Percentiles rank a stretch among this genome's conserved stretches.
Conservation (phyloP, 2,888 invertebrate species). For the Pteria penguin region DNA sequence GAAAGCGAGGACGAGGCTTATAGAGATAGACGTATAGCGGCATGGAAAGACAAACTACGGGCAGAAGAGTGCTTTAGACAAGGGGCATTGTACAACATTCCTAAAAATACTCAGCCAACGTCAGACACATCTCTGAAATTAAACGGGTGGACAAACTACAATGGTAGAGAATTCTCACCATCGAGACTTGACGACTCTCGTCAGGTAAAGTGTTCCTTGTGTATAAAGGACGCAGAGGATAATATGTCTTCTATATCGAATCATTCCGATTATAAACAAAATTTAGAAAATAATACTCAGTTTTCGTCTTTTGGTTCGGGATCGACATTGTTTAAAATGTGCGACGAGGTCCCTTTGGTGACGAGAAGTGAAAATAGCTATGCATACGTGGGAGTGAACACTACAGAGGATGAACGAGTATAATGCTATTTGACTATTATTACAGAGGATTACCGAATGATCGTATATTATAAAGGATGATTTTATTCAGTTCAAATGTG, state of each 20-base stretch:
- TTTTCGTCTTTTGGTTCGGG: slow-evolving; percentile 13
- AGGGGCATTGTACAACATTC: background rate
- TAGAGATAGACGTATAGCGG: slow-evolving; percentile 60
- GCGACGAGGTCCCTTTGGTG: slow-evolving; percentile 20
- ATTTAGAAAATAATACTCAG: slow-evolving; percentile 28
- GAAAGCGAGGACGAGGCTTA: slow-evolving; percentile 72
- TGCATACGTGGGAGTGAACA: slow-evolving; percentile 24
- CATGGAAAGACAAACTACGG: background rate
- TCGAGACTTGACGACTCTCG: background rate
- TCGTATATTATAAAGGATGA: too few species aligned
- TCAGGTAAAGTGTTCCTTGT: background rate
- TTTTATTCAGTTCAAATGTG: too few species aligned
- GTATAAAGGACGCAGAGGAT: too few species aligned
- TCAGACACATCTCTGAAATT: background rate
- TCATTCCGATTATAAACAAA: slow-evolving; percentile 19
- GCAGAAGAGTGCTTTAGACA: background rate
- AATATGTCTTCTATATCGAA: background rate
- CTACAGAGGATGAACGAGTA: slow-evolving; percentile 5
- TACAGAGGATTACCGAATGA: too few species aligned
- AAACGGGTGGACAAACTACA: background rate
- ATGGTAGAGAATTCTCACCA: background rate
- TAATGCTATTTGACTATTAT: too few species aligned
- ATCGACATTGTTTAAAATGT: slow-evolving; percentile 10
- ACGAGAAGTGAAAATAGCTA: slow-evolving; percentile 5
- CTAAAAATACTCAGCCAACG: too few species aligned